Percentiles rank a stretch among this genome's conserved stretches.
phyloP scores from a whole-genome alignment of 2,888 invertebrate species.

The Volucella inflata region DNA sequence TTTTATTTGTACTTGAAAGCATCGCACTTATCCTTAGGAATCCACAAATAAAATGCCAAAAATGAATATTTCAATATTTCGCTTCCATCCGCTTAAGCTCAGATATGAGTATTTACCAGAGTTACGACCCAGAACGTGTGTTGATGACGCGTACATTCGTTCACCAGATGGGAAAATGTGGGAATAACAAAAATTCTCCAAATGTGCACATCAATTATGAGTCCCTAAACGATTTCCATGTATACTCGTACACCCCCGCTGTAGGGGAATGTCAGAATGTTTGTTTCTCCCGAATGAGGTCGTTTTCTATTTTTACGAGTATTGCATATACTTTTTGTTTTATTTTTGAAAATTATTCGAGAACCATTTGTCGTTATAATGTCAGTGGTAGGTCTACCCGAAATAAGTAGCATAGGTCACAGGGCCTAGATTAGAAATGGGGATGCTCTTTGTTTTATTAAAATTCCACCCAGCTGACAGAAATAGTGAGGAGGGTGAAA shows the following conservation, averaged over 20 bases:
- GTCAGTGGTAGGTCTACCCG: background rate
- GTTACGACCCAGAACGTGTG: constrained; percentile 45
- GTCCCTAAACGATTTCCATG: constrained; percentile 6
- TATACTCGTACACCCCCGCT: background rate
- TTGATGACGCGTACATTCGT: constrained; percentile 16
- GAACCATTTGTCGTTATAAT: constrained; percentile 1
- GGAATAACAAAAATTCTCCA: constrained; percentile 29
- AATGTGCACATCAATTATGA: constrained; percentile 41
- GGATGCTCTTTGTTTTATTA: constrained; percentile 13
- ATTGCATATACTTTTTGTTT: background rate
- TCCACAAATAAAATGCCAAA: background rate
- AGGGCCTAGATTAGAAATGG: constrained; percentile 14
- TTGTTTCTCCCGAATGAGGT: background rate
- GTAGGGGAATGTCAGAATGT: too few species aligned
- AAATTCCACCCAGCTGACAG: constrained; percentile 41
- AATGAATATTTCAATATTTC: background rate
- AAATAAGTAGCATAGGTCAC: constrained; percentile 18
- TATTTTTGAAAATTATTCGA: constrained; percentile 7
- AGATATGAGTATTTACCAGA: constrained; percentile 39
- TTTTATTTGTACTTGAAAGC: background rate
- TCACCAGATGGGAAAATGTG: constrained; percentile 9
- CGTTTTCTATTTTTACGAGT: background rate
- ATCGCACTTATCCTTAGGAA: background rate
- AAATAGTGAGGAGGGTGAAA: constrained; percentile 19
- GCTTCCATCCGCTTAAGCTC: background rate